A percentile compares a stretch with the other conserved stretches of the same genome.
These are phyloP conservation scores for Hirtodrosophila cameraria DNA, from an alignment of 2,888 invertebrate species.

Conservation along the genomic window DNA sequence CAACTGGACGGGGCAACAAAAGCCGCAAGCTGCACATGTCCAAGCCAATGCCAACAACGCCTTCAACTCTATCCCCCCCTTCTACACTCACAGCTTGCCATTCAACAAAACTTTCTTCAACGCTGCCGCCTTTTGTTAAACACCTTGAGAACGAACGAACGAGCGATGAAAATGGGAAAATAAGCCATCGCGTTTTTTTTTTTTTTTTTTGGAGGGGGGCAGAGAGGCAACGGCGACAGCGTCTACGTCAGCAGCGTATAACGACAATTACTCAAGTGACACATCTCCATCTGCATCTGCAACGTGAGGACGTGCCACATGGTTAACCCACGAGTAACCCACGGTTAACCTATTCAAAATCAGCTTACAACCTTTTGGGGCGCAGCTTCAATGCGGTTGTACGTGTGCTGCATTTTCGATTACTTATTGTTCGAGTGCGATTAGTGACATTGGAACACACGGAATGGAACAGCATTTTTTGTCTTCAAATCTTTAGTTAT, in stretches of 20 bases:
- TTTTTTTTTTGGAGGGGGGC: too few relatives aligned
- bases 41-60: conserved; percentile 21
- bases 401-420: conserved; percentile 70
- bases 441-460: conserved; percentile 3
- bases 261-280: conserved; percentile 75
- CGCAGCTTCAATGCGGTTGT: conserved; percentile 52
- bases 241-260: conserved; percentile 33
- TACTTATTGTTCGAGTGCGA: conserved; percentile 13
- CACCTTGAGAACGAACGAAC: conserved; percentile 31
- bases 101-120: conserved; percentile 43
- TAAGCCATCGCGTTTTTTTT: conserved; percentile 29
- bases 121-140: conserved; percentile 31
- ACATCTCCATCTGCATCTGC: conserved; percentile 49
- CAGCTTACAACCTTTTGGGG: conserved; percentile 33
- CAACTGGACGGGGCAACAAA: conserved; percentile 57
- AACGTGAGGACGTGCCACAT: conserved; percentile 36
- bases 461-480: conserved; percentile 29
- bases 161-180: conserved; percentile 49
- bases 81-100: background rate
- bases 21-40: conserved; percentile 70
- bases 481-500: too few relatives aligned
- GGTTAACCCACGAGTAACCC: conserved; percentile 12
- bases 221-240: conserved; percentile 4
- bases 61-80: background rate
- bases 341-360: conserved; percentile 23